Conservation (phyloP, 1,140 invertebrate genomes). For the Aphelinus atriplicis region DNA sequence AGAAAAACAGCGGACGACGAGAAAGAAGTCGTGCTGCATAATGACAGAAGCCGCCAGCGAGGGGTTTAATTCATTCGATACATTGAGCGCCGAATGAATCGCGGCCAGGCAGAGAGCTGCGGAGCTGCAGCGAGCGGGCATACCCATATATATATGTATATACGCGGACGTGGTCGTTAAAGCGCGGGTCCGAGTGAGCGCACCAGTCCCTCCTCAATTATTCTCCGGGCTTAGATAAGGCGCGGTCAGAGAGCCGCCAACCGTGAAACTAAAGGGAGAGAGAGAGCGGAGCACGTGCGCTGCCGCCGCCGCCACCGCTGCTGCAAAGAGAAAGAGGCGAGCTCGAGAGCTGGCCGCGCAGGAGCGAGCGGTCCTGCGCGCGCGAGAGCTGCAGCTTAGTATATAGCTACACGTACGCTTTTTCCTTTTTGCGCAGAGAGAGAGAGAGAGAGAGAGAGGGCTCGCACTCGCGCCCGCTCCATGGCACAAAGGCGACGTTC, state of each 20-base stretch:
- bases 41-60: conserved; percentile 22
- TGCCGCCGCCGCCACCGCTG: too few relatives aligned
- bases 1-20: not conserved
- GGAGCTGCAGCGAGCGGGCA: too few relatives aligned
- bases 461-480: conserved; percentile 26
- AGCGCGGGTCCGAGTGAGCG: conserved; percentile 9
- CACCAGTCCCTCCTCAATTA: conserved; percentile 37
- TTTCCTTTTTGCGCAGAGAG: too few relatives aligned
- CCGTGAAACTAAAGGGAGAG: conserved; percentile 58
- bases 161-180: conserved; percentile 28
- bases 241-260: conserved; percentile 54
- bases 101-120: too few relatives aligned
- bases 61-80: conserved; percentile 41
- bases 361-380: too few relatives aligned
- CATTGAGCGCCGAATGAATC: conserved; percentile 7
- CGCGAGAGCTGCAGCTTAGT: too few relatives aligned
- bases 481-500: conserved; percentile 47
- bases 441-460: not conserved
- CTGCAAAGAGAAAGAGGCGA: too few relatives aligned
- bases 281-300: not conserved
- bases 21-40: conserved; percentile 29
- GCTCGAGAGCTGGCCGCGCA: too few relatives aligned
- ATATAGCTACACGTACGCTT: too few relatives aligned
- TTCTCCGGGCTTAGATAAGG: conserved; percentile 51
- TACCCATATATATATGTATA: too few relatives aligned